Base-by-base conservation (phyloP, 2,888 invertebrate species). In the Yponomeuta evonymella region DNA sequence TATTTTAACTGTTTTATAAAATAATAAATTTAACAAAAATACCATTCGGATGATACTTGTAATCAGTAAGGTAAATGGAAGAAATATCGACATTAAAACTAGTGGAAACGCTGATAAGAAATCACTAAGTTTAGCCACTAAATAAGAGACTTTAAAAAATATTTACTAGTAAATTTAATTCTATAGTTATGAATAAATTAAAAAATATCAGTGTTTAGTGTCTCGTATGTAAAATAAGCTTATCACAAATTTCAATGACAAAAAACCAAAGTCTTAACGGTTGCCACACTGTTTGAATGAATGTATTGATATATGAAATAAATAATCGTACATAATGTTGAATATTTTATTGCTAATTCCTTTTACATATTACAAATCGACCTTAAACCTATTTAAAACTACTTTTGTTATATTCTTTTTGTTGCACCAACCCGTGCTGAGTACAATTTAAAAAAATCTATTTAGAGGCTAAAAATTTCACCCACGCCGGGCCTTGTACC, bases 291-390 rank as follows among this genome's bases (percentile, higher is more conserved):
- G 85, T 85, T 83, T 81, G 81, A 80, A 79, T 79, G 76, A 81
- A 75, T 75, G 79, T 85, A 85, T 84, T 84, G 76, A 83, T 76
- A 84, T 84, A 82, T 83, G 77, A 81, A 88, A 88, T 89, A 88
- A 89, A 88, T 88, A 83, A 88, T 85, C 82, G 81, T 85, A 87
- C 77, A 81, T 78, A 80, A 73, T 67, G 33, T 9, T 29, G 43
- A 48, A 12, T 64, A 23, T 64, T 70, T 70, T 62, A 62, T 70
- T 65, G 36, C 36, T 62, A 2, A 43, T 36, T 43, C 43, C 67
- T 8, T 43, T n/a, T 15, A 67, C 11, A 43, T 67, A 12, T 36
- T 33, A 33, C 8, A 33, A 43, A 15, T 70, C 67, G 4, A 67
- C 0, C n/a, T 43, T 36, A 67, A 67, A 67, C 36, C 6, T 67